Conservation (phyloP, 2,888 invertebrate genomes). For the Arge pagana region DNA sequence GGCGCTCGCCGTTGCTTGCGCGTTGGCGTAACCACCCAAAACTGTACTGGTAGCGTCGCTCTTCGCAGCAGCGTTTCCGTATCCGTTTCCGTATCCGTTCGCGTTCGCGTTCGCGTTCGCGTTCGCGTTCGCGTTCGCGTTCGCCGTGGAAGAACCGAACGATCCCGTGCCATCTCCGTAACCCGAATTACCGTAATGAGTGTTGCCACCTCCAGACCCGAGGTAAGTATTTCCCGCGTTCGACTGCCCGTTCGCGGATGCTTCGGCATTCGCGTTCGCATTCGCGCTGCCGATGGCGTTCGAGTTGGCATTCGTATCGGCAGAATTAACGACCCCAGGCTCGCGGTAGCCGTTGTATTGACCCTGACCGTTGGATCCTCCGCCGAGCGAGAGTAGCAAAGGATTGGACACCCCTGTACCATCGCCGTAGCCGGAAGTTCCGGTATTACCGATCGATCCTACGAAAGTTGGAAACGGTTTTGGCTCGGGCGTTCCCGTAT, state of each 20-base stretch:
- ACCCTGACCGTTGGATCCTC: neutral
- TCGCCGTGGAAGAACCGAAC: slow-evolving; percentile 22
- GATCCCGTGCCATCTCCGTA: neutral
- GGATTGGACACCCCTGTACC: neutral
- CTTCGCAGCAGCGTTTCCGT: slow-evolving; percentile 1
- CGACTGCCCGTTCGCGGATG: neutral
- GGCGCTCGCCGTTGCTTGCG: slow-evolving; percentile 33
- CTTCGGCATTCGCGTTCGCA: slow-evolving; percentile 15
- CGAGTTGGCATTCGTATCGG: slow-evolving; percentile 12
- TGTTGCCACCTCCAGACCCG: neutral
- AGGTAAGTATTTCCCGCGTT: slow-evolving; percentile 20
- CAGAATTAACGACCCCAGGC: neutral
- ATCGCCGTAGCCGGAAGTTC: neutral
- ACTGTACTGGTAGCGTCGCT: neutral
- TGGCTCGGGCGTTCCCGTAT: no score
- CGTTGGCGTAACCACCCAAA: neutral
- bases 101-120: slow-evolving; percentile 26
- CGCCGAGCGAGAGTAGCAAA: neutral
- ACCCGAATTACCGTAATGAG: neutral
- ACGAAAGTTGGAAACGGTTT: no score
- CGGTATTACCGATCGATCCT: no score
- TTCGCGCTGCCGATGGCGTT: no score
- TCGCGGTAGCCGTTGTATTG: neutral
- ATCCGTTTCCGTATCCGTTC: neutral
- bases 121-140: slow-evolving; percentile 29